phyloP scores from a whole-genome alignment of 2,888 invertebrate genomes.

The Parnassius apollo region DNA sequence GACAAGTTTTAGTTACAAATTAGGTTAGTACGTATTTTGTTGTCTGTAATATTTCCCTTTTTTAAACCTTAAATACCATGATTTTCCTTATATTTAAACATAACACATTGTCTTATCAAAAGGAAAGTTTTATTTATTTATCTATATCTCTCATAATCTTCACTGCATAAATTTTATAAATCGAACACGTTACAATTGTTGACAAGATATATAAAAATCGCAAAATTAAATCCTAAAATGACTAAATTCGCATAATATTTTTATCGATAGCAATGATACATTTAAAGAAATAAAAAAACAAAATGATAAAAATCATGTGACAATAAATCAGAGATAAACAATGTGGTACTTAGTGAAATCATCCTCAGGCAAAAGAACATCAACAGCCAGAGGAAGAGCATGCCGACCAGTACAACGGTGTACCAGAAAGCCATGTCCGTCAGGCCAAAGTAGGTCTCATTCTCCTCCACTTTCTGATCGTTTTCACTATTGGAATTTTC shows the following conservation, averaged over 20 bases:
- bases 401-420: slow-evolving; percentile 52
- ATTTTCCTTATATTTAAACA: no score
- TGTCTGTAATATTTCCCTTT: no score
- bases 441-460: slow-evolving; percentile 34
- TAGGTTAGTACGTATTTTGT: no score
- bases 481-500: slow-evolving; percentile 31
- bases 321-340: not conserved
- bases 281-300: slow-evolving; percentile 1
- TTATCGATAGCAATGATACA: not conserved
- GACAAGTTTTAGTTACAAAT: no score
- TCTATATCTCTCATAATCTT: no score
- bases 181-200: no score
- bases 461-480: slow-evolving; percentile 36
- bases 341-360: slow-evolving; percentile 49
- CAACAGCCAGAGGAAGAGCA: slow-evolving; percentile 62
- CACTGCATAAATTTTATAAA: no score
- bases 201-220: no score
- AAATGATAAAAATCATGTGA: slow-evolving; percentile 23
- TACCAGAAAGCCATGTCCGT: slow-evolving; percentile 66
- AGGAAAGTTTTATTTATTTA: not conserved
- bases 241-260: no score
- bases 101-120: not conserved
- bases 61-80: no score
- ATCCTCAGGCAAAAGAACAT: slow-evolving; percentile 63
- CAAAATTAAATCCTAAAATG: no score